These are phyloP conservation scores for Globia sparganii DNA, from an alignment of 2,888 invertebrate genomes.

Conservation along the genomic window DNA sequence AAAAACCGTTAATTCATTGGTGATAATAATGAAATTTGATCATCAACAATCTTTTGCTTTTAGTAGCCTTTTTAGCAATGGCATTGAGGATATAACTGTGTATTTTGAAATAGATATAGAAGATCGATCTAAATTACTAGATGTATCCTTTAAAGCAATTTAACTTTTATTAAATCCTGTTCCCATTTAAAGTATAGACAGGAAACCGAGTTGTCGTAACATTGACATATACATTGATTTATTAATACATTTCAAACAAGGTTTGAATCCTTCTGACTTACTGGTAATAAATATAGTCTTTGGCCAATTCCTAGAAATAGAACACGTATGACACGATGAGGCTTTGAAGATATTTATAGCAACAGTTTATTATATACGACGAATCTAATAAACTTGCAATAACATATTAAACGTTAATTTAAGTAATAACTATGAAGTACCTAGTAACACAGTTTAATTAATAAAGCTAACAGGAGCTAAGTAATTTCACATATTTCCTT, in stretches of 20 bases:
- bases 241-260: slow-evolving; percentile 25
- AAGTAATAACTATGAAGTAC: not conserved
- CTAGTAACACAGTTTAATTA: not conserved
- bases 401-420: not conserved
- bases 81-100: not conserved
- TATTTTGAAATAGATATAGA: not conserved
- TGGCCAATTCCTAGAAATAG: slow-evolving; percentile 6
- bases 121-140: not conserved
- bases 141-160: slow-evolving; percentile 14
- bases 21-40: not conserved
- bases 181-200: slow-evolving; percentile 22
- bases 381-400: slow-evolving; percentile 5
- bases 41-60: not conserved
- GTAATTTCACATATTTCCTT: not conserved
- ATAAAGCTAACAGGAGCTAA: not conserved
- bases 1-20: not conserved
- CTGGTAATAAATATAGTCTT: slow-evolving; percentile 22
- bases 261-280: not conserved
- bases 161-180: slow-evolving; percentile 9
- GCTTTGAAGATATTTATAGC: slow-evolving; percentile 17
- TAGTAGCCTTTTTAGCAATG: not conserved
- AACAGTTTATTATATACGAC: not conserved
- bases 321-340: not conserved
- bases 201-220: slow-evolving; percentile 38
- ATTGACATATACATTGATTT: slow-evolving; percentile 48